Evolutionary conservation across 2,113 vertebrate species (phyloP).

Genomic region (zebrafish (Danio rerio)): DNA sequence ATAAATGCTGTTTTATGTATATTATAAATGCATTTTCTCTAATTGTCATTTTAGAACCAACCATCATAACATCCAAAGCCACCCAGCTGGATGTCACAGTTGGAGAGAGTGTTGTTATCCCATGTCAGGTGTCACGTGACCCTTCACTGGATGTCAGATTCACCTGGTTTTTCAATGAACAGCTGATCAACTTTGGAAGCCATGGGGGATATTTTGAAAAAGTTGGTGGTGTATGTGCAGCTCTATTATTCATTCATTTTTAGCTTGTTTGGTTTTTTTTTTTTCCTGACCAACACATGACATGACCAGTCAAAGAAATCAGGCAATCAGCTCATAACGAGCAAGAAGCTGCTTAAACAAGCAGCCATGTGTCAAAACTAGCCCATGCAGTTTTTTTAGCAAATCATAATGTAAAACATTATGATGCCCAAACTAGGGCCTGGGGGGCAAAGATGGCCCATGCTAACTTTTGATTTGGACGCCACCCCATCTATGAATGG

Average conservation of each 20-base stretch:
- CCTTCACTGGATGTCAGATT: constrained; percentile 90
- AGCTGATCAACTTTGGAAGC: constrained; percentile 89
- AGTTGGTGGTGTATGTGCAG: constrained; percentile 88
- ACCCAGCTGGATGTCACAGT: constrained; percentile 92
- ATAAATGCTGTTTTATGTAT: background rate
- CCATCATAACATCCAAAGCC: constrained; percentile 86
- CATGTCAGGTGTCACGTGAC: constrained; percentile 93
- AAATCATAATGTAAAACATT: too few relatives aligned
- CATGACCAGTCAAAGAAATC: too few relatives aligned
- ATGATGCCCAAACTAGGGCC: too few relatives aligned
- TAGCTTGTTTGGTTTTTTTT: too few relatives aligned
- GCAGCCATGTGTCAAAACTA: too few relatives aligned
- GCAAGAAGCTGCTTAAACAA: too few relatives aligned
- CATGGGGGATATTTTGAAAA: constrained; percentile 93
- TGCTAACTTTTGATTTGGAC: too few relatives aligned
- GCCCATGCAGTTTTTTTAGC: too few relatives aligned
- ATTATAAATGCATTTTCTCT: background rate
- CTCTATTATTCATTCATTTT: constrained; percentile 35
- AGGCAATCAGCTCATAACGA: too few relatives aligned
- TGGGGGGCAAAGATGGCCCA: too few relatives aligned
- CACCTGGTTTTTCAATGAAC: constrained; percentile 93
- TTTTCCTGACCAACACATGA: too few relatives aligned
- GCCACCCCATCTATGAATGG: too few relatives aligned
- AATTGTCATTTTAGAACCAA: constrained; percentile 79
- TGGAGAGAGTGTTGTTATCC: constrained; percentile 94